These are phyloP conservation scores for Psilopsiagon aurifrons DNA, from an alignment of 2,113 vertebrate species.

Conservation along the genomic window DNA sequence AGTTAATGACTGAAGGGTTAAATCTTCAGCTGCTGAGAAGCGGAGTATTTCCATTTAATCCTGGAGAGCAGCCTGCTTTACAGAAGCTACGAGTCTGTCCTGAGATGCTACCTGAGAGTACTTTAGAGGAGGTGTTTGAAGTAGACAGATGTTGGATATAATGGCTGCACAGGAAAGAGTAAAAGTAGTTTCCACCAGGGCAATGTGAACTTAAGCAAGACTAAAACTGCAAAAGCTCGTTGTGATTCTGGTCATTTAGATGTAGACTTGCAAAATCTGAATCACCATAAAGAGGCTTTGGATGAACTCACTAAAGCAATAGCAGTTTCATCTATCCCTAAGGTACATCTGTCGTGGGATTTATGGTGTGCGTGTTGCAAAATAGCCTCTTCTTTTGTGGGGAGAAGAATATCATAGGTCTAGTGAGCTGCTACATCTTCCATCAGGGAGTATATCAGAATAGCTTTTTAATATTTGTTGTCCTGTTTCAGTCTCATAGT, in stretches of 20 bases:
- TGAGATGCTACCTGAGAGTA: not conserved
- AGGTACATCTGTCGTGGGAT: slow-evolving; percentile 11
- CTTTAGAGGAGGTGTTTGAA: not conserved
- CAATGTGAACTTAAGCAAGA: not conserved
- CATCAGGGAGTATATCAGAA: not conserved
- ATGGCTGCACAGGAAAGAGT: not conserved
- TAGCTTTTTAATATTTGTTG: not conserved
- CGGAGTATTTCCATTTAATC: not conserved
- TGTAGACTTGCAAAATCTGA: not conserved
- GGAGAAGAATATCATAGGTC: not conserved
- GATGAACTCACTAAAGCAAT: slow-evolving; percentile 25
- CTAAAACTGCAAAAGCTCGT: not conserved
- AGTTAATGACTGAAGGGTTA: not conserved
- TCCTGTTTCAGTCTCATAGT: not conserved
- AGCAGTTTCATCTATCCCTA: not conserved
- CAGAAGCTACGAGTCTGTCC: not conserved
- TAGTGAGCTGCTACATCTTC: slow-evolving; percentile 2
- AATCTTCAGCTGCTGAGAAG: not conserved
- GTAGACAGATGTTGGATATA: not conserved
- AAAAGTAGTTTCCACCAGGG: not conserved
- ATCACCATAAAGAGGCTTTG: not conserved
- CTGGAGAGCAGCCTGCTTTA: not conserved
- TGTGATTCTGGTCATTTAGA: slow-evolving; percentile 3
- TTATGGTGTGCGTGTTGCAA: not conserved
- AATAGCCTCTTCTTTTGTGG: not conserved